Conservation (phyloP, 2,113 vertebrate genomes). For the Periophthalmodon schlosseri region DNA sequence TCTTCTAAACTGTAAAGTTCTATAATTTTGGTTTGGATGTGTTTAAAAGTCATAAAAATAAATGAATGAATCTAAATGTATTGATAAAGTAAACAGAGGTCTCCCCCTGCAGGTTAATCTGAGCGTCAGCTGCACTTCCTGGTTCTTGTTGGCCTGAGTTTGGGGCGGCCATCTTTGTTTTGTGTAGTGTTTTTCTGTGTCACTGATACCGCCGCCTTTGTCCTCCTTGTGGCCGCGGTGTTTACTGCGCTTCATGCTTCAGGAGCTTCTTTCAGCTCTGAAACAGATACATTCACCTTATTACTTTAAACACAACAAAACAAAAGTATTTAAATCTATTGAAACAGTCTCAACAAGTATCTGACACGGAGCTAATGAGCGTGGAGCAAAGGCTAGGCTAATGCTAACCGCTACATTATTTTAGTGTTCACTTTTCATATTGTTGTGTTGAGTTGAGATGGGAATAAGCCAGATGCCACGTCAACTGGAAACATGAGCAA, state of each 20-base stretch:
- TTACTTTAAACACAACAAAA: neutral
- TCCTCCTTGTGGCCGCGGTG: conserved; percentile 84
- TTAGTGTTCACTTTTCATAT: too few relatives aligned
- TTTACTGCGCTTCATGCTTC: conserved; percentile 88
- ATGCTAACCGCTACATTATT: too few relatives aligned
- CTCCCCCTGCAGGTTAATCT: neutral
- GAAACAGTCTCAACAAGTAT: too few relatives aligned
- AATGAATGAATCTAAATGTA: neutral
- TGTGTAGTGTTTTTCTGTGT: neutral
- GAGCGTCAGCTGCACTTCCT: conserved; percentile 20
- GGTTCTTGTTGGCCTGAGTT: conserved; percentile 9
- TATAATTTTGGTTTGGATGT: too few relatives aligned
- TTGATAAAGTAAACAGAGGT: too few relatives aligned
- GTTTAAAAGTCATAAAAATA: too few relatives aligned
- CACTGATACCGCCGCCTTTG: conserved; percentile 71
- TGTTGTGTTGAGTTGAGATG: too few relatives aligned
- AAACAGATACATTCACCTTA: conserved; percentile 2
- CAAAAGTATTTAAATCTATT: too few relatives aligned
- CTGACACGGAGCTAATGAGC: too few relatives aligned
- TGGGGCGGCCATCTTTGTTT: conserved; percentile 2
- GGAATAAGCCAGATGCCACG: too few relatives aligned
- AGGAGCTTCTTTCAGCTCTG: conserved; percentile 74
- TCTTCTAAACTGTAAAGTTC: neutral
- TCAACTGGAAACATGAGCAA: too few relatives aligned
- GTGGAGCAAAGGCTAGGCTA: too few relatives aligned